phyloP scores from a whole-genome alignment of 1,140 invertebrate species.

The Brachystomella parvula region DNA sequence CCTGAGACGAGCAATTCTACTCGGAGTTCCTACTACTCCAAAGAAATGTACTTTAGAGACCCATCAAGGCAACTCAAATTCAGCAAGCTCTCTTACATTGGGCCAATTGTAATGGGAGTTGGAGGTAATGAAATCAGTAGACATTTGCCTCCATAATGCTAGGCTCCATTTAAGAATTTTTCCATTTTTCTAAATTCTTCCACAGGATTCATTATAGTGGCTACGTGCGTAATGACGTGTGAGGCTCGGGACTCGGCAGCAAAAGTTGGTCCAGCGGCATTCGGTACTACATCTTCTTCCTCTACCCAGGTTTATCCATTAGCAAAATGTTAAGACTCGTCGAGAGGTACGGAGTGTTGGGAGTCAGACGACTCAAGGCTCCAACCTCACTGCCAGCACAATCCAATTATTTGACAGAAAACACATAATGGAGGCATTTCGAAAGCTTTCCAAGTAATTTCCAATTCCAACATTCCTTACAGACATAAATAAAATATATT shows the following conservation, averaged over 20 bases:
- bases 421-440: conserved; percentile 33
- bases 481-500: not conserved
- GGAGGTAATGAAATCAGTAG: conserved; percentile 55
- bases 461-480: not conserved
- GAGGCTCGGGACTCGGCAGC: conserved; percentile 66
- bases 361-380: conserved; percentile 33
- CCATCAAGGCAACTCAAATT: conserved; percentile 52
- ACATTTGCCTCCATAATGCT: not conserved
- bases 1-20: not conserved
- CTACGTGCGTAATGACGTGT: conserved; percentile 90
- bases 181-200: conserved; percentile 37
- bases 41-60: conserved; percentile 15
- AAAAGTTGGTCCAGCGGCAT: conserved; percentile 31
- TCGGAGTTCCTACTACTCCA: not conserved
- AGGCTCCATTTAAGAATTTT: not conserved
- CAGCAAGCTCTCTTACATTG: conserved; percentile 82
- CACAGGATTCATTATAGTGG: conserved; percentile 82
- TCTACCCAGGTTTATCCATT: conserved; percentile 10
- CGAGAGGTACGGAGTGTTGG: conserved; percentile 35
- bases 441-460: conserved; percentile 36
- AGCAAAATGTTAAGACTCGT: conserved; percentile 19
- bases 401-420: conserved; percentile 35
- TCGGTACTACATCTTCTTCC: conserved; percentile 18
- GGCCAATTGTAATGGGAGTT: conserved; percentile 85
- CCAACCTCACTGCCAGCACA: conserved; percentile 18